Evolutionary conservation across 1,140 invertebrate species (phyloP).

Genomic region (Aphaenogaster ashmeadi): DNA sequence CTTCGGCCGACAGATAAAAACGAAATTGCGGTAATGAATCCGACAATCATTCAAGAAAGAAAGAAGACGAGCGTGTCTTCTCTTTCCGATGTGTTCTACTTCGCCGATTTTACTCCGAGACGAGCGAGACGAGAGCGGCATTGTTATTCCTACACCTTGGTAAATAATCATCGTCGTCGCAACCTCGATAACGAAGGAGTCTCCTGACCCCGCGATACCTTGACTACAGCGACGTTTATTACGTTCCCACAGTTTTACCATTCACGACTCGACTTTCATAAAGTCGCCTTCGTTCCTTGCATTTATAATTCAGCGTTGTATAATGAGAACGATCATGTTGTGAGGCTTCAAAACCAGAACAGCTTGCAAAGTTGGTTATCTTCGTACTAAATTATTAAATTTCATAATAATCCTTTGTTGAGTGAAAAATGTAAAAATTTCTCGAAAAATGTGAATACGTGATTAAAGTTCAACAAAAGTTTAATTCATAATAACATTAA

Average conservation of each 20-base stretch:
- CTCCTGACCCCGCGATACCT: conserved; percentile 49
- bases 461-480: not conserved
- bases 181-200: conserved; percentile 61
- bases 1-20: not conserved
- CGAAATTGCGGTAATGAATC: conserved; percentile 14
- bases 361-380: not conserved
- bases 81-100: conserved; percentile 9
- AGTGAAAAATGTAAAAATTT: not conserved
- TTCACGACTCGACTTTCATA: conserved; percentile 18
- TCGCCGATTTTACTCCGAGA: not conserved
- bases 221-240: conserved; percentile 7
- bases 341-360: not conserved
- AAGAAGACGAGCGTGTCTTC: not conserved
- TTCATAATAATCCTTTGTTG: not conserved
- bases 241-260: conserved; percentile 21
- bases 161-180: conserved; percentile 51
- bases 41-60: not conserved
- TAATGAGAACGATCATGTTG: not conserved
- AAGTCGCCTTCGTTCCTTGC: not conserved
- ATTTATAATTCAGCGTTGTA: conserved; percentile 37
- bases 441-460: not conserved
- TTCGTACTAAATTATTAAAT: not conserved
- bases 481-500: not conserved
- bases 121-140: not conserved
- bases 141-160: conserved; percentile 21